phyloP scores from a whole-genome alignment of 2,113 vertebrate species.

The Tetrax tetrax region DNA sequence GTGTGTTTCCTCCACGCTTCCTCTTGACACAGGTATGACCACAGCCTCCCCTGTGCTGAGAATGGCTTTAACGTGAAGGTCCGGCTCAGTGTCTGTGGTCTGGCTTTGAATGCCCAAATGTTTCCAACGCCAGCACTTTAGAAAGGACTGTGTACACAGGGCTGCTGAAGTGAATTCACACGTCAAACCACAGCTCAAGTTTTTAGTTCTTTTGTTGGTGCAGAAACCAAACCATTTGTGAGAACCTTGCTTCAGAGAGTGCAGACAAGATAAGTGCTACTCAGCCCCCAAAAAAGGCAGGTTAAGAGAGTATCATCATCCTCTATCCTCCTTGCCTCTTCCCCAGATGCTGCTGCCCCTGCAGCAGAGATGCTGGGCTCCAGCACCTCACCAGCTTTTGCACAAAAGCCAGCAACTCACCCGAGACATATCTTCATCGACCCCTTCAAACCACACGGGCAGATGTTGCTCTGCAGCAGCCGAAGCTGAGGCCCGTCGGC shows the following conservation, averaged over 20 bases:
- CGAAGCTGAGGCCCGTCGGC: fast-evolving
- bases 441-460: background rate
- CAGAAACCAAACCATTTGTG: background rate
- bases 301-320: background rate
- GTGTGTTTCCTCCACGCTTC: background rate
- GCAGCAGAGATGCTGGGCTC: background rate
- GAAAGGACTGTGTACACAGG: background rate
- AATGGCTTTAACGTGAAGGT: fast-evolving
- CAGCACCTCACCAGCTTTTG: fast-evolving
- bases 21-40: background rate
- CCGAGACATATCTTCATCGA: background rate
- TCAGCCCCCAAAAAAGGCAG: background rate
- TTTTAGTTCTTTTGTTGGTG: background rate
- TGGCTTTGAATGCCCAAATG: background rate
- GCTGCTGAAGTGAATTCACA: background rate
- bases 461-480: background rate
- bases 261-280: background rate
- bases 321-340: background rate
- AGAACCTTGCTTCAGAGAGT: background rate
- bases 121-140: background rate
- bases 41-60: background rate
- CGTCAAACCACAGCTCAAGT: background rate
- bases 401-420: background rate
- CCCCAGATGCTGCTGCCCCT: background rate
- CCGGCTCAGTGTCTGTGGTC: background rate